phyloP scores from a whole-genome alignment of 2,797 vertebrate species.

The Gobio occitaniae region DNA sequence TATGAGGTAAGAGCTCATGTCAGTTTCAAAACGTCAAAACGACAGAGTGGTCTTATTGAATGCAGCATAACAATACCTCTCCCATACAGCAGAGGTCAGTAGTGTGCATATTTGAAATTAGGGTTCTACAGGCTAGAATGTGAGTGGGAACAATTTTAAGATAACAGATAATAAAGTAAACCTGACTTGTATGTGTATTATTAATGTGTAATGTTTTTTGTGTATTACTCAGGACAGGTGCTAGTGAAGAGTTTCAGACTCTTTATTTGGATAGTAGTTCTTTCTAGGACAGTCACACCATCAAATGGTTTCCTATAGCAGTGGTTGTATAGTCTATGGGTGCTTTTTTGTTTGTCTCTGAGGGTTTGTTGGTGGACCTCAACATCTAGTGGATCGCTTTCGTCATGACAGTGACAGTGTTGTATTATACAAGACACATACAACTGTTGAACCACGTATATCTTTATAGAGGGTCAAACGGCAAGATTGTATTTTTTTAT shows the following conservation, averaged over 20 bases:
- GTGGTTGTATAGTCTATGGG: neutral
- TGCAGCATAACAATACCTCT: conserved; percentile 16
- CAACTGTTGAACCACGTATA: neutral
- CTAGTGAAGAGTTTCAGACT: too few species aligned
- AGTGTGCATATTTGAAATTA: conserved; percentile 16
- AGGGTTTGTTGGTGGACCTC: neutral
- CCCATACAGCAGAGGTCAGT: conserved; percentile 50
- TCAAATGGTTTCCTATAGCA: neutral
- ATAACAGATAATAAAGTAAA: too few species aligned
- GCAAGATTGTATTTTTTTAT: neutral
- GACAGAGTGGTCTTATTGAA: too few species aligned
- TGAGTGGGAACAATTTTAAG: neutral
- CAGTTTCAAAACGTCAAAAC: neutral
- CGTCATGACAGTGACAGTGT: neutral
- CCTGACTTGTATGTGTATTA: too few species aligned
- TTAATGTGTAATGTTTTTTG: too few species aligned
- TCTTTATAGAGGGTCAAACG: neutral
- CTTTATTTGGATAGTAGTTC: neutral
- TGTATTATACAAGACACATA: neutral
- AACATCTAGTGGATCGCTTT: neutral
- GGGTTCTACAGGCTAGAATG: neutral
- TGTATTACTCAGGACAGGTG: too few species aligned
- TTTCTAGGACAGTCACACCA: neutral
- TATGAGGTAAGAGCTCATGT: neutral
- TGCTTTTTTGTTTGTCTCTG: neutral